Percentiles rank a stretch among this genome's conserved stretches.
Conservation (phyloP, 2,888 invertebrate genomes). For the Ashinkailepas kermadecensis region DNA sequence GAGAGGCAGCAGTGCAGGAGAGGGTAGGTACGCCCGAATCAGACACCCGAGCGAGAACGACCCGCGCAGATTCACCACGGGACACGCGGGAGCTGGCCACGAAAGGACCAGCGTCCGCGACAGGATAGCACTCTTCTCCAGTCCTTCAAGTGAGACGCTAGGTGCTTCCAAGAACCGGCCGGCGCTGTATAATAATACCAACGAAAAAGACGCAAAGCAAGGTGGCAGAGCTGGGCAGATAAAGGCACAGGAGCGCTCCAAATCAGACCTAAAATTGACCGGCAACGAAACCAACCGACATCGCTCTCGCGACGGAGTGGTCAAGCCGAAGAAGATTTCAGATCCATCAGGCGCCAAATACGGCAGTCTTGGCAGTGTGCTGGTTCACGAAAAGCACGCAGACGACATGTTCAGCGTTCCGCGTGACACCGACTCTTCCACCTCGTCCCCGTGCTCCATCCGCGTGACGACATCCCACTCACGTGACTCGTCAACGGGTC, state of each 20-base stretch:
- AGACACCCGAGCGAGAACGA: not conserved
- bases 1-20: not conserved
- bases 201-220: not conserved
- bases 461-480: not conserved
- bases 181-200: not conserved
- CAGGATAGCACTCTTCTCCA: slow-evolving; percentile 80
- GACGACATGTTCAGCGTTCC: not conserved
- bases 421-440: not conserved
- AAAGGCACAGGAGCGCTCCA: slow-evolving; percentile 24
- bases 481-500: not conserved
- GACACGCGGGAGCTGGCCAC: not conserved
- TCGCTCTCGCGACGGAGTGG: not conserved
- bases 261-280: slow-evolving; percentile 32
- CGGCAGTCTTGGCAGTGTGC: not conserved
- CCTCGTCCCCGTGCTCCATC: not conserved
- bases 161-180: slow-evolving; percentile 13
- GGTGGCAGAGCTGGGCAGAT: not conserved
- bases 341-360: not conserved
- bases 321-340: not conserved
- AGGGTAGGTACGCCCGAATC: not conserved
- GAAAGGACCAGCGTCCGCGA: slow-evolving; percentile 58
- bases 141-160: slow-evolving; percentile 28
- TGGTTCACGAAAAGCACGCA: not conserved
- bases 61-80: not conserved
- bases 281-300: slow-evolving; percentile 11